Evolutionary conservation across 2,797 vertebrate species (phyloP), one percentile per base, ranked within the genome.

Genomic region (Sebastes matsubarae): DNA sequence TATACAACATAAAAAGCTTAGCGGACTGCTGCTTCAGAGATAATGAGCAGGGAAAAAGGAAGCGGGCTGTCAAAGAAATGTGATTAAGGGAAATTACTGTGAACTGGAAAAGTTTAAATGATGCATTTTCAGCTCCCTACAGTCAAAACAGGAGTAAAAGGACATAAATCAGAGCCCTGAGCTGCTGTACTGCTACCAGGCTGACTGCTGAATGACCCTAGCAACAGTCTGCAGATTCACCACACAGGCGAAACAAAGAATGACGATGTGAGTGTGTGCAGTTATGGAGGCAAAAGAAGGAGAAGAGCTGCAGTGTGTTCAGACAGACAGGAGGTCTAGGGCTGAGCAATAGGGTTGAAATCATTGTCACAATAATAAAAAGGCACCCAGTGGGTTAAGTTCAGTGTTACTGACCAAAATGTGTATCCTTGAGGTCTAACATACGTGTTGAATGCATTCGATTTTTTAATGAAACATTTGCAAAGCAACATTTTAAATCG

Each of bases 181-280:
- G 81, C 68, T 68, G 78, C 77, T 72, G 73, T 52, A 27, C 67
- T 79, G 75, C 76, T 85, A 80, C 78, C 68, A 58, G 55, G 22
- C 80, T 58, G 67, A 81, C 82, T 77, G 84, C 75, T 85, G 58
- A 64, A 66, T 86, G 86, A 93, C 87, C 87, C 84, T 65, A 85
- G 52, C 60, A 54, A 61, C 55, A 71, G 70, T 22, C 14, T 54
- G 55, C 72, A 79, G 55, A 73, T 58, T 81, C 32, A 52, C 24
- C 36, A 65, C 32, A 63, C 1, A 4, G 13, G 22, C 14, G 3
- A 52, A 42, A 72, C 27, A 59, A 64, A 69, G 52, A 79, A 50
- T 29, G 22, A 68, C 27, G 70, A 4, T 4, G 9, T 50, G 80
- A 59, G 25, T 29, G 75, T 46, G 42, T 67, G 25, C 13, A 27